Percentiles rank a stretch among this genome's conserved stretches.
phyloP scores from a whole-genome alignment of 2,797 vertebrate genomes.

The Arrhamphus sclerolepis region DNA sequence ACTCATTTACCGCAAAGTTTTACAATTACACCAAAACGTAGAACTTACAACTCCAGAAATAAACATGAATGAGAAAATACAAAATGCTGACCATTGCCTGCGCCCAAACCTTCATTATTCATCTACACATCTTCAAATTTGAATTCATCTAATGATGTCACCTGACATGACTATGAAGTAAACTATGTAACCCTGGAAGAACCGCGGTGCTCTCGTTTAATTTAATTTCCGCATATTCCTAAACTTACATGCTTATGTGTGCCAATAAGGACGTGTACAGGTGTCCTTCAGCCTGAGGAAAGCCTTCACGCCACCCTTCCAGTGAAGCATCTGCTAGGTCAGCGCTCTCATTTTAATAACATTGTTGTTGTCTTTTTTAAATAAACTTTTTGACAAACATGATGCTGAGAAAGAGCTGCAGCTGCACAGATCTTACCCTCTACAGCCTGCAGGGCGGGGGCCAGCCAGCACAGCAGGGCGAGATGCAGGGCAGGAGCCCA shows the following conservation, averaged over 20 bases:
- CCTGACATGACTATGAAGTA: too few relatives aligned
- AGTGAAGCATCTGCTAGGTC: slow-evolving; percentile 1
- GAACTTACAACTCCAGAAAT: too few relatives aligned
- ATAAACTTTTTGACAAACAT: background rate
- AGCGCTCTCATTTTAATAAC: background rate
- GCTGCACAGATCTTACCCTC: slow-evolving; percentile 67
- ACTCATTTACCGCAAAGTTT: too few relatives aligned
- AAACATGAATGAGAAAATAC: too few relatives aligned
- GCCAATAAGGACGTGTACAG: too few relatives aligned
- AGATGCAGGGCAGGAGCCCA: slow-evolving; percentile 66
- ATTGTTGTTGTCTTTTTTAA: background rate
- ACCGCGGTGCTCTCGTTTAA: too few relatives aligned
- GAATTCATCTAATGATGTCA: too few relatives aligned
- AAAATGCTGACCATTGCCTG: too few relatives aligned
- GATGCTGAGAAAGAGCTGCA: background rate
- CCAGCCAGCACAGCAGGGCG: slow-evolving; percentile 56
- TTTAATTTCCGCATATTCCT: background rate
- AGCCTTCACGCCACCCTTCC: background rate
- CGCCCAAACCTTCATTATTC: too few relatives aligned
- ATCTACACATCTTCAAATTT: too few relatives aligned
- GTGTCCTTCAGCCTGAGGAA: background rate
- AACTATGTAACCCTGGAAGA: too few relatives aligned
- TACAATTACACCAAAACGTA: too few relatives aligned
- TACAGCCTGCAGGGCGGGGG: slow-evolving; percentile 62
- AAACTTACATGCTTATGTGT: background rate